phyloP scores from a whole-genome alignment of 2,888 invertebrate genomes.

The Hyles lineata region DNA sequence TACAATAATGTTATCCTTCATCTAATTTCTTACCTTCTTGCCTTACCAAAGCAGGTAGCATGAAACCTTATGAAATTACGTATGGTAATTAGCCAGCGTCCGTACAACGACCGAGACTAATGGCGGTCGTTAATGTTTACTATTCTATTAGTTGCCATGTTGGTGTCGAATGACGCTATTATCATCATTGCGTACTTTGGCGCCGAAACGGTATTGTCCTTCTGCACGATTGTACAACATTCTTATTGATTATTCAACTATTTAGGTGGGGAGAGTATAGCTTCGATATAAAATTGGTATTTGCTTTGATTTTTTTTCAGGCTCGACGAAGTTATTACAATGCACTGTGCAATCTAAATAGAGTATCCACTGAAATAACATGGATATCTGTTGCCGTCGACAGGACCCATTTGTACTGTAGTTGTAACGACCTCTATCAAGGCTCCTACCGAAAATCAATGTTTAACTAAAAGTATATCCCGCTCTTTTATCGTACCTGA shows the following conservation, averaged over 20 bases:
- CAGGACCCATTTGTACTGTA: too few species aligned
- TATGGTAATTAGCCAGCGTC: background rate
- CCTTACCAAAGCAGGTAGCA: background rate
- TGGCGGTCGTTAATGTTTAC: background rate
- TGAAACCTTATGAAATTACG: background rate
- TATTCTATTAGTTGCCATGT: background rate
- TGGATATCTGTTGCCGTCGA: too few species aligned
- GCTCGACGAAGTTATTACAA: background rate
- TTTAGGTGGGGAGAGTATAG: background rate
- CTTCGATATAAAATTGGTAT: background rate
- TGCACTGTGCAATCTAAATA: too few species aligned
- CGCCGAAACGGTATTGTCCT: background rate
- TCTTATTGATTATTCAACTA: background rate
- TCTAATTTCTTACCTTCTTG: too few species aligned
- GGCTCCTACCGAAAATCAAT: too few species aligned
- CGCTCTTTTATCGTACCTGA: too few species aligned
- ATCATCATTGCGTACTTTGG: background rate
- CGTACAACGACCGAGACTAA: background rate
- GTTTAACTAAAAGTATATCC: too few species aligned
- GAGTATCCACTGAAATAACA: too few species aligned
- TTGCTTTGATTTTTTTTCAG: background rate
- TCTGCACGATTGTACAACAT: background rate
- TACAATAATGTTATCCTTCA: too few species aligned
- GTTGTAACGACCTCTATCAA: too few species aligned
- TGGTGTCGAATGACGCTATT: constrained; percentile 7